Evolutionary conservation across 2,888 invertebrate species (phyloP), one percentile per base, ranked within the genome.

Genomic region (Auanema sp.): DNA sequence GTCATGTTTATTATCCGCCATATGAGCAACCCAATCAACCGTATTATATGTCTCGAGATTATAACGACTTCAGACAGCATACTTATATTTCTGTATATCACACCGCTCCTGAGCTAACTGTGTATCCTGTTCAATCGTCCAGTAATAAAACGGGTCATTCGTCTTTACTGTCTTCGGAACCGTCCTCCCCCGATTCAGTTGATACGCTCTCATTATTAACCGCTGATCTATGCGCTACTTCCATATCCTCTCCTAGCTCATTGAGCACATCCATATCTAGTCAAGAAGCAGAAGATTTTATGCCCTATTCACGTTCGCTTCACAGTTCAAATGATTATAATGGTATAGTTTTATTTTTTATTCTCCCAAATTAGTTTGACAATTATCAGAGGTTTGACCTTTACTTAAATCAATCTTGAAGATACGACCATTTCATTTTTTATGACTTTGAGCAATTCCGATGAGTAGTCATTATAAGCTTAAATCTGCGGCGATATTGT

Each of bases 171-270:
- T 47, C 57, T 14, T 55, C 41, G n/a, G 40, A 40, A n/a, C n/a
- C 25, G 8, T 40, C 25, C 8, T 40, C 52, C 3, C 16, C 40
- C 16, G 55, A 55, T 55, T 21, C 44, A 12, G 63, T 60, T 14
- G 60, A 41, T 42, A 54, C 58, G 12, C 58, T 69, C 8, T 47
- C 60, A 3, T 25, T 69, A 33, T 63, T 69, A 8, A 69, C 69
- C 10, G 47, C 61, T 33, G 66, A 69, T 63, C 56, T 69, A 52
- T 65, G 64, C 12, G 56, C 23, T 16, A 60, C 65, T 42, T 64
- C 55, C 54, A 65, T 69, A 16, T 66, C 66, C 12, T 60, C 56
- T 18, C 59, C 62, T 1, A 60, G 66, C n/a, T 65, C 69, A n/a
- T 23, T 47, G 24, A 24, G 14, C 16, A 65, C 60, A 54, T 62